Evolutionary conservation across 2,113 vertebrate species (phyloP), one percentile per base, ranked within the genome.

Genomic region (Podocnemis expansa): DNA sequence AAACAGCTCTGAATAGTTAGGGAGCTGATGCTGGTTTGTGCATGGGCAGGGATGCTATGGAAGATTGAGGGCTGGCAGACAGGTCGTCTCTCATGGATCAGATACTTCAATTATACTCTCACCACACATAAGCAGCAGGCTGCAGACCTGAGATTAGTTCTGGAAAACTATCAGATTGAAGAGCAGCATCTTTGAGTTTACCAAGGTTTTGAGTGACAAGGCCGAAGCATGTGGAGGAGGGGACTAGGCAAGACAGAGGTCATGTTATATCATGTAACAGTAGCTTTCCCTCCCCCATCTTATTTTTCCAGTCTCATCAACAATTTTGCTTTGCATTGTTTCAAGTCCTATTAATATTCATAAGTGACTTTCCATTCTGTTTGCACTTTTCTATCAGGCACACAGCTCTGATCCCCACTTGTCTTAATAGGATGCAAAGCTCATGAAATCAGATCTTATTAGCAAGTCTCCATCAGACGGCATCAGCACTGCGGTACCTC

Each of bases 261-360:
- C 55, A 55, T 78, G 56, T 85, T 86, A 75, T 5, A 82, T 11
- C 63, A 67, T 16, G 45, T 5, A 89, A 90, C 43, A 82, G 29
- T 75, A 81, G 14, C 3, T 3, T 34, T 80, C 27, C n/a, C 1
- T 6, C 10, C 17, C 31, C 27, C 51, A 21, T 3, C 84, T 55
- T 79, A 29, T 70, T 84, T 93, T 84, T 60, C 83, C 88, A 86
- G 47, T 91, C 82, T 80, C 85, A 95, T 95, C 95, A 95, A 84
- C 87, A 92, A 86, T 97, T 97, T 96, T 1, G 89, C 88, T 89
- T 49, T 3, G 80, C 84, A 86, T 98, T 97, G 91, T 98, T 97
- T 97, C 94, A 94, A 90, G 84, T 67, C 17, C 82, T 95, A 96
- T 98, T 98, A 98, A 98, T 98, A 98, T 98, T 98, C 96, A 97